Percentiles rank a stretch among this genome's conserved stretches.
These are phyloP conservation scores for Halichondria panicea DNA, from an alignment of 37 sponge, comb jelly and placozoan species.

Conservation along the genomic window DNA sequence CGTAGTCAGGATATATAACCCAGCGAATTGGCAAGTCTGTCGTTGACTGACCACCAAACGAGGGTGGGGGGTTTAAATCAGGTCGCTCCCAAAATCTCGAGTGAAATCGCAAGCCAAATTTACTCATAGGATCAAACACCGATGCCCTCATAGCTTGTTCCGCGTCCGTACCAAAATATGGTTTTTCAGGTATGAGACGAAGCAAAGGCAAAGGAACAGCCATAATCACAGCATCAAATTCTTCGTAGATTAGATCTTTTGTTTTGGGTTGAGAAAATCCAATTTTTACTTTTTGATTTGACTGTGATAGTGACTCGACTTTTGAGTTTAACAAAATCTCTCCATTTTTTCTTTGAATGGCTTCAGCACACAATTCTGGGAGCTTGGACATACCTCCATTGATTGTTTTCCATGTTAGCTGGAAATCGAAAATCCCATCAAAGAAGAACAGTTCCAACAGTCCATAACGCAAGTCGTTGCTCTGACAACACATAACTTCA, in stretches of 20 bases:
- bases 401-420: constrained; percentile 6
- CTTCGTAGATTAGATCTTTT: not conserved
- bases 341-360: constrained; percentile 8
- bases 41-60: constrained; percentile 25
- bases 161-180: not conserved
- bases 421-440: not conserved
- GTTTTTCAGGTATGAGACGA: constrained; percentile 7
- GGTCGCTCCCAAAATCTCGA: constrained; percentile 36
- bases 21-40: constrained; percentile 25
- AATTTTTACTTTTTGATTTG: not conserved
- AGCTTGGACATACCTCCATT: not conserved
- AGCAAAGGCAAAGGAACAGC: constrained; percentile 13
- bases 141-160: constrained; percentile 3
- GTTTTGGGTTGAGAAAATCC: constrained; percentile 1
- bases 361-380: not conserved
- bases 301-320: not conserved
- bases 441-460: constrained; percentile 12
- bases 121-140: constrained; percentile 9
- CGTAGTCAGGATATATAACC: constrained; percentile 31
- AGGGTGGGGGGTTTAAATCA: constrained; percentile 25
- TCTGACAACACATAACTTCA: constrained; percentile 27
- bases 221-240: constrained; percentile 36
- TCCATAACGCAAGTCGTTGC: constrained; percentile 15
- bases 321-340: not conserved
- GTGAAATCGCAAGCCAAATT: constrained; percentile 26